These are phyloP conservation scores for Thelaira solivaga DNA, from an alignment of 2,888 invertebrate species.

Conservation along the genomic window DNA sequence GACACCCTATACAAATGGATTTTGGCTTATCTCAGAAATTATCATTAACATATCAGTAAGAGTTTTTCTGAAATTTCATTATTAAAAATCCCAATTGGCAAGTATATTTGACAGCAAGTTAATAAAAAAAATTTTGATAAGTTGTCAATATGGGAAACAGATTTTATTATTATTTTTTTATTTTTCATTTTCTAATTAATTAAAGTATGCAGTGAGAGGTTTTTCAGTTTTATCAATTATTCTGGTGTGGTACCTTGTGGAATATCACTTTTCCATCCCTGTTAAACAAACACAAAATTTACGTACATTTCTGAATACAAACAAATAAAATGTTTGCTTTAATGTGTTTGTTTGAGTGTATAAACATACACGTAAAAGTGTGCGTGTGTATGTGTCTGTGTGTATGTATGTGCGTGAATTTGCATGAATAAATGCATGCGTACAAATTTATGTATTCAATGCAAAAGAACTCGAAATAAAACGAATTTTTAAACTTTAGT, in stretches of 20 bases:
- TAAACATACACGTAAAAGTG: constrained; percentile 23
- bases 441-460: constrained; percentile 58
- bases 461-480: constrained; percentile 63
- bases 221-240: no score
- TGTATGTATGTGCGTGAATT: neutral
- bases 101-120: no score
- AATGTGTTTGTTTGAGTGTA: neutral
- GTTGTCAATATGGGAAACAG: no score
- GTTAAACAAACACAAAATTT: neutral
- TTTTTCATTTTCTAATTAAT: no score
- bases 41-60: no score
- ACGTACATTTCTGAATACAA: neutral
- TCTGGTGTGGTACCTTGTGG: neutral
- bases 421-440: constrained; percentile 42
- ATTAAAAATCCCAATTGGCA: no score
- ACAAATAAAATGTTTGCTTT: constrained; percentile 39
- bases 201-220: no score
- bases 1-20: no score
- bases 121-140: no score
- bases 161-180: no score
- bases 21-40: no score
- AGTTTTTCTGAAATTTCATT: no score
- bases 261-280: neutral
- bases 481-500: constrained; percentile 41
- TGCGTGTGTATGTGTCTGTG: constrained; percentile 20